Conservation (phyloP, 2,797 vertebrate species). For the Gymnopithys bicolor region DNA sequence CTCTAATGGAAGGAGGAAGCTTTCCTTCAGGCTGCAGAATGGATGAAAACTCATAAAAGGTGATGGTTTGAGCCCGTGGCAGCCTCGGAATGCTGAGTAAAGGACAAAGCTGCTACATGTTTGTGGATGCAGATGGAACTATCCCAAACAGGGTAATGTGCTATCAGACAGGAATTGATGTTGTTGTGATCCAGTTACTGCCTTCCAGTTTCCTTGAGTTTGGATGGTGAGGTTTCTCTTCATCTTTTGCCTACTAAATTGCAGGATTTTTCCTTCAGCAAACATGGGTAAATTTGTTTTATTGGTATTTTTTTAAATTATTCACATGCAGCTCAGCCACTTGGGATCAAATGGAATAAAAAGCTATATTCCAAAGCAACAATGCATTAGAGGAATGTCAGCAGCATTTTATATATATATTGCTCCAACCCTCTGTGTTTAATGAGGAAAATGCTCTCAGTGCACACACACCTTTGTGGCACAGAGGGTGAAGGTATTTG, state of each 20-base stretch:
- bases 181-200: background rate
- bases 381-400: constrained; percentile 38
- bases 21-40: constrained; percentile 25
- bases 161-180: background rate
- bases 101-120: fast-evolving
- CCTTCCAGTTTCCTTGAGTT: background rate
- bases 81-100: background rate
- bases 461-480: background rate
- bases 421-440: constrained; percentile 33
- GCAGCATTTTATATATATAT: constrained; percentile 28
- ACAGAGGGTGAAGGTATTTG: background rate
- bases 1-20: constrained; percentile 9
- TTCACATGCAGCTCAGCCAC: background rate
- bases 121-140: background rate
- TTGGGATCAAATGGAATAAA: constrained; percentile 18
- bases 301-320: constrained; percentile 8
- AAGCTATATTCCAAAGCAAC: constrained; percentile 19
- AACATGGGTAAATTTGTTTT: background rate
- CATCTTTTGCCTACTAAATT: background rate
- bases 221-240: background rate
- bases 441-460: constrained; percentile 58
- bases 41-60: constrained; percentile 13
- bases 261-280: background rate
- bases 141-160: background rate
- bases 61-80: background rate